Percentiles rank a stretch among this genome's conserved stretches.
These are phyloP conservation scores for Cataglyphis cursor DNA, from an alignment of 2,888 invertebrate species.

Conservation along the genomic window DNA sequence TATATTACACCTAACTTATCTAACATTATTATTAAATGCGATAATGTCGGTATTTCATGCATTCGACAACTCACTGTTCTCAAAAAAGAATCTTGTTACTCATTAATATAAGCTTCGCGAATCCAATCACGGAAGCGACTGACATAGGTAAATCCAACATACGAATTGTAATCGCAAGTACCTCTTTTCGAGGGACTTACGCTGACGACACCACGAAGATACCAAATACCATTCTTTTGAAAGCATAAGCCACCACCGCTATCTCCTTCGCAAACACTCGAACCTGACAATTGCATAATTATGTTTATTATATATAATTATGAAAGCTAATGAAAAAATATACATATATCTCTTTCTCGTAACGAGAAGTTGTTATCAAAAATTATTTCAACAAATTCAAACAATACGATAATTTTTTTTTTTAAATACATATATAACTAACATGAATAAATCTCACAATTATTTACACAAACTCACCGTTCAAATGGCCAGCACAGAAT, in stretches of 20 bases:
- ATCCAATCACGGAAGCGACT: slow-evolving; percentile 76
- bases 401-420: not conserved
- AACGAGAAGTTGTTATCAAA: not conserved
- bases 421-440: too few species aligned
- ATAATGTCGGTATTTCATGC: slow-evolving; percentile 1
- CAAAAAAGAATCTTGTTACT: slow-evolving; percentile 45
- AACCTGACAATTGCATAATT: slow-evolving; percentile 64
- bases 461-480: slow-evolving; percentile 67
- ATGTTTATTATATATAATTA: slow-evolving; percentile 3
- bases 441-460: not conserved
- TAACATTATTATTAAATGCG: not conserved
- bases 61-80: not conserved
- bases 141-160: slow-evolving; percentile 72
- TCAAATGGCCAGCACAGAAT: slow-evolving; percentile 77
- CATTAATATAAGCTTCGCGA: slow-evolving; percentile 63
- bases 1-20: not conserved
- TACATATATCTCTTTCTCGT: not conserved
- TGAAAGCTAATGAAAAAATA: not conserved
- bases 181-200: slow-evolving; percentile 68
- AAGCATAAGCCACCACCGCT: slow-evolving; percentile 77
- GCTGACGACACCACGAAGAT: slow-evolving; percentile 77
- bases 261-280: slow-evolving; percentile 77
- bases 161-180: slow-evolving; percentile 72
- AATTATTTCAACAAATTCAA: not conserved
- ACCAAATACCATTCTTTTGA: slow-evolving; percentile 69